A percentile compares a stretch with the other conserved stretches of the same genome.
phyloP scores from a whole-genome alignment of 2,797 vertebrate species.

The Morus bassanus region DNA sequence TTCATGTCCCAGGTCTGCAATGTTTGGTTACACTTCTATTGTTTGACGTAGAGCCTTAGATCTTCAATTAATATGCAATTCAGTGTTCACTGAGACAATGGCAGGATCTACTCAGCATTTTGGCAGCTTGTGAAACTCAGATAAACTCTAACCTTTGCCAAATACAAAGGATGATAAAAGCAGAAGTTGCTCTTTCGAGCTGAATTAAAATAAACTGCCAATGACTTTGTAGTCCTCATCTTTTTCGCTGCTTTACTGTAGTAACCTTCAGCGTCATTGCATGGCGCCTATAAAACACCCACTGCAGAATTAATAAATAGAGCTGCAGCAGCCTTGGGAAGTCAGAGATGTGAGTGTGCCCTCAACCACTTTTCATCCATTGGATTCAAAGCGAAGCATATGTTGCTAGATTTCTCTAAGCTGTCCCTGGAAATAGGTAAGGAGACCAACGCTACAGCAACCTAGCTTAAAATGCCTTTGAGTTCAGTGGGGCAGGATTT shows the following conservation, averaged over 20 bases:
- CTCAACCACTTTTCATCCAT: background rate
- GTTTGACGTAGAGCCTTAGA: constrained; percentile 54
- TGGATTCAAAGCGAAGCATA: background rate
- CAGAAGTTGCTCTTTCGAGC: background rate
- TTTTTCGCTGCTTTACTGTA: background rate
- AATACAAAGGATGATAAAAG: constrained; percentile 53
- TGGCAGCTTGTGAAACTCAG: constrained; percentile 35
- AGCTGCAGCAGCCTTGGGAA: background rate
- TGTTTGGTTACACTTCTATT: constrained; percentile 21
- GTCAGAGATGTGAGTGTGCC: background rate
- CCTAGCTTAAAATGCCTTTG: background rate
- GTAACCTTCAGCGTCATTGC: constrained; percentile 15
- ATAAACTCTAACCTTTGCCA: constrained; percentile 30
- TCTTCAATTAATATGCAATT: constrained; percentile 52
- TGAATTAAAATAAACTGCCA: constrained; percentile 16
- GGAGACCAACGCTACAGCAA: background rate
- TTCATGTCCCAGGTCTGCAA: background rate
- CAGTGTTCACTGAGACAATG: constrained; percentile 12
- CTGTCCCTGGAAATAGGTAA: background rate
- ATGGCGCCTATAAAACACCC: background rate
- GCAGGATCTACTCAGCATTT: constrained; percentile 14
- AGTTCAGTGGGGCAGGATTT: background rate
- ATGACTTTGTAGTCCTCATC: constrained; percentile 18
- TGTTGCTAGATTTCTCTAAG: background rate
- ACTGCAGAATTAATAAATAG: constrained; percentile 12